These are phyloP conservation scores for Aphelenchoides besseyi DNA, from an alignment of 1,140 invertebrate species.

Conservation along the genomic window DNA sequence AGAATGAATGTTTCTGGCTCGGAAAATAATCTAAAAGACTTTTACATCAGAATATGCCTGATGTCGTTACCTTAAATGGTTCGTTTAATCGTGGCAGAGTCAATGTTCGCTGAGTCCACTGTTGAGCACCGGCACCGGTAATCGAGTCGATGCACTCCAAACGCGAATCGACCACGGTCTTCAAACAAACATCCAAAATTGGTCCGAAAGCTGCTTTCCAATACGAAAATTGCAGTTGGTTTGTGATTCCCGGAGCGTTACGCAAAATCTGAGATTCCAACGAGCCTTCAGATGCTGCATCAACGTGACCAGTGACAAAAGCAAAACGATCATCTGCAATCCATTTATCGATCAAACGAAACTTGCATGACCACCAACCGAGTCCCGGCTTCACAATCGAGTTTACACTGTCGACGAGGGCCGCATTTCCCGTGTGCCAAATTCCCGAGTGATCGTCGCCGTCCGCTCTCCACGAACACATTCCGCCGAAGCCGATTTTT, in stretches of 20 bases:
- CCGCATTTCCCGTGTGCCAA: constrained; percentile 34
- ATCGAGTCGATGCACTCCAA: constrained; percentile 33
- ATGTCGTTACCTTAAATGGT: constrained; percentile 9
- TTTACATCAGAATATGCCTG: background rate
- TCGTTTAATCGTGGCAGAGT: constrained; percentile 21
- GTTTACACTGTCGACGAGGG: constrained; percentile 25
- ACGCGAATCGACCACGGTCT: background rate
- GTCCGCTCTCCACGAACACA: constrained; percentile 24
- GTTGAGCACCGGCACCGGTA: constrained; percentile 21
- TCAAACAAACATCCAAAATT: constrained; percentile 32
- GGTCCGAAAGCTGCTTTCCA: constrained; percentile 26
- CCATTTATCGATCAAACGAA: background rate
- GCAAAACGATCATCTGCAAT: constrained; percentile 33
- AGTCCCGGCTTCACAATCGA: constrained; percentile 28
- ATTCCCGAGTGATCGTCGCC: constrained; percentile 6
- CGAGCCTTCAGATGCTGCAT: constrained; percentile 21
- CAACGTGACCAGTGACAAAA: constrained; percentile 25
- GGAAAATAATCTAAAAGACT: constrained; percentile 26
- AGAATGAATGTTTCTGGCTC: constrained; percentile 30
- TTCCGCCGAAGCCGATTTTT: background rate
- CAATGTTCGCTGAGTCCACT: constrained; percentile 29
- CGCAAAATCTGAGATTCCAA: constrained; percentile 22
- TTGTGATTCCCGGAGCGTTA: constrained; percentile 20
- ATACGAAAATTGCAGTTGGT: constrained; percentile 31
- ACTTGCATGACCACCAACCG: constrained; percentile 6